These are phyloP conservation scores for Whitmania pigra DNA, from an alignment of 1,140 invertebrate genomes.

Conservation along the genomic window DNA sequence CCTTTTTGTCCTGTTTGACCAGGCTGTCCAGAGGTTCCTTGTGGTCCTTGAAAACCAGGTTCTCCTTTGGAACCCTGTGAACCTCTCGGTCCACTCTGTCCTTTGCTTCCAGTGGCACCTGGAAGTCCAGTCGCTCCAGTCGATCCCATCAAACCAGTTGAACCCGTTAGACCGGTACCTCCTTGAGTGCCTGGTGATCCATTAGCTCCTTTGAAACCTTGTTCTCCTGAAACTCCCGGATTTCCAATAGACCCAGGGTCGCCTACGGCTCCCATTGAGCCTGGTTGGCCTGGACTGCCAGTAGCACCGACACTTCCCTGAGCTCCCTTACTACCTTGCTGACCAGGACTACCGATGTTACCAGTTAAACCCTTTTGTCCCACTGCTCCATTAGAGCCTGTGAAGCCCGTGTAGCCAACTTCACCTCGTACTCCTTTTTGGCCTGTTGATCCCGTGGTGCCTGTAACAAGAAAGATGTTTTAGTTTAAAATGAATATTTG, in stretches of 20 bases:
- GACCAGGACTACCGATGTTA: not conserved
- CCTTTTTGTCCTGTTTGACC: constrained; percentile 17
- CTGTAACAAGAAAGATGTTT: not conserved
- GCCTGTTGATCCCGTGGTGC: not conserved
- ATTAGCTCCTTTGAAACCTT: not conserved
- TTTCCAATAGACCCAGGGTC: not conserved
- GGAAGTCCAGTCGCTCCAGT: not conserved
- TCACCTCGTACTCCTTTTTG: not conserved
- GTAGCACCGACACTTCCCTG: not conserved
- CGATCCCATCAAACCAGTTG: not conserved
- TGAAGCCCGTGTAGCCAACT: not conserved
- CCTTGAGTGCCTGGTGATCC: constrained; percentile 4
- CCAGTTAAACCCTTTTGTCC: not conserved
- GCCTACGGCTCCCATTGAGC: not conserved
- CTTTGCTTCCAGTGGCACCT: constrained; percentile 10
- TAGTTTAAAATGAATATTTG: not conserved
- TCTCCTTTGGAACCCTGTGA: constrained; percentile 13
- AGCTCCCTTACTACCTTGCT: not conserved
- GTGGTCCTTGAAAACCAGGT: constrained; percentile 12
- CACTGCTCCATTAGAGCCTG: constrained; percentile 12
- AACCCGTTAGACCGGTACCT: not conserved
- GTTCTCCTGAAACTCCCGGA: not conserved
- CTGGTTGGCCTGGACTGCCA: not conserved
- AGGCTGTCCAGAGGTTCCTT: not conserved
- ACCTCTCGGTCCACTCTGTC: constrained; percentile 18